These are phyloP conservation scores for Ophiodon elongatus DNA, from an alignment of 2,113 vertebrate species.

Conservation along the genomic window DNA sequence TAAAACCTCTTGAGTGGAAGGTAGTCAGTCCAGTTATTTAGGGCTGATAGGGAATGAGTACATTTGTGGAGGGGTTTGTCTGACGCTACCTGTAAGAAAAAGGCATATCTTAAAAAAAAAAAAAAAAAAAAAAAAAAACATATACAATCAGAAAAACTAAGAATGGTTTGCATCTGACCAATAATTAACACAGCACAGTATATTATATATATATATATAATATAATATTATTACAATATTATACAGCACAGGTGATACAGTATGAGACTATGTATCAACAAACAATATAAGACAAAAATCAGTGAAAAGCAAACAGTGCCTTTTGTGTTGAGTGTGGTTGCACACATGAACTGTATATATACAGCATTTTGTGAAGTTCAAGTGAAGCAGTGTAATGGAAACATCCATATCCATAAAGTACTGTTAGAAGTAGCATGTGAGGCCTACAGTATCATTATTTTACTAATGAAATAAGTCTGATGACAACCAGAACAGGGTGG, in stretches of 20 bases:
- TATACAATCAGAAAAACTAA: too few species aligned
- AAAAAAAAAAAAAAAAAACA: too few species aligned
- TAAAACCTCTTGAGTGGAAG: neutral
- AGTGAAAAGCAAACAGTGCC: conserved; percentile 34
- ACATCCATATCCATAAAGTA: neutral
- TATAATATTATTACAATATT: too few species aligned
- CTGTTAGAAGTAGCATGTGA: neutral
- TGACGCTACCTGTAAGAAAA: conserved; percentile 15
- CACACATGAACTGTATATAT: neutral
- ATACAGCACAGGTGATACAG: conserved; percentile 34
- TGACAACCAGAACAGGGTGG: neutral
- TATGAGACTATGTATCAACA: conserved; percentile 20
- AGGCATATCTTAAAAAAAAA: neutral
- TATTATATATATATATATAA: too few species aligned
- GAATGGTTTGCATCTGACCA: too few species aligned
- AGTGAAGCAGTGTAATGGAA: neutral
- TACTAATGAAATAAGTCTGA: conserved; percentile 40
- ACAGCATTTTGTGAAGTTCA: neutral
- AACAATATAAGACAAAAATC: neutral
- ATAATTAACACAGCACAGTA: conserved; percentile 16
- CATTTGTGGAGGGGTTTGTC: neutral
- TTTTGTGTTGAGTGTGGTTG: conserved; percentile 17
- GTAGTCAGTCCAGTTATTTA: neutral
- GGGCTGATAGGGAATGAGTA: neutral
- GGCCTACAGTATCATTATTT: conserved; percentile 4